Percentiles rank a stretch among this genome's conserved stretches.
phyloP scores from a whole-genome alignment of 2,113 vertebrate genomes.

The Hiodon tergisus region DNA sequence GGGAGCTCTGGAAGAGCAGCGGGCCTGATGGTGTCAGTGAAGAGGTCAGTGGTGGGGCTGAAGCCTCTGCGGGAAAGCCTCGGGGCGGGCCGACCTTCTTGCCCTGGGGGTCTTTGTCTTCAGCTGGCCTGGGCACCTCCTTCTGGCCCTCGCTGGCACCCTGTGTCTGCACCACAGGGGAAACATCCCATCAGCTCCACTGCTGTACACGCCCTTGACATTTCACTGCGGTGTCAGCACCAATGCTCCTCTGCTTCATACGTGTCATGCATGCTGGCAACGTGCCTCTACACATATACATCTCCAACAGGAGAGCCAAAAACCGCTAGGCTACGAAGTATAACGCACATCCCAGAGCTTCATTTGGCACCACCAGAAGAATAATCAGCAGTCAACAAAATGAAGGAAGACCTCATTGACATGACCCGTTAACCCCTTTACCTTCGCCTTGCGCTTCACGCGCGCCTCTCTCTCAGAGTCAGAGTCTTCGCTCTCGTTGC shows the following conservation, averaged over 20 bases:
- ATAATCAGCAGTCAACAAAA: too few species aligned
- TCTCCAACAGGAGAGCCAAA: too few species aligned
- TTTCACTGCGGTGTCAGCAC: too few species aligned
- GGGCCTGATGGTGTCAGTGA: constrained; percentile 75
- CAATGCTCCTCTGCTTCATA: too few species aligned
- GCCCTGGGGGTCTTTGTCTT: constrained; percentile 61
- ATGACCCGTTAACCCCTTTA: constrained; percentile 35
- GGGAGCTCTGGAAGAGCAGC: constrained; percentile 76
- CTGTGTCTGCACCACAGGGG: constrained; percentile 35
- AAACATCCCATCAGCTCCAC: constrained; percentile 21
- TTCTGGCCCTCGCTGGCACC: constrained; percentile 74
- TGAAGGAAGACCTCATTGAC: too few species aligned
- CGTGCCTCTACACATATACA: too few species aligned
- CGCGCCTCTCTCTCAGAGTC: constrained; percentile 73
- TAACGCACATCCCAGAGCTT: too few species aligned
- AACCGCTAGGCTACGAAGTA: too few species aligned
- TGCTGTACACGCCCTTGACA: too few species aligned
- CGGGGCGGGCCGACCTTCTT: constrained; percentile 71
- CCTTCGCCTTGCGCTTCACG: constrained; percentile 70
- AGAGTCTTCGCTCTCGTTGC: constrained; percentile 79
- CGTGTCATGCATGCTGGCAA: too few species aligned
- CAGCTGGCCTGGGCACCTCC: constrained; percentile 61
- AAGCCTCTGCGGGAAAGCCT: constrained; percentile 66
- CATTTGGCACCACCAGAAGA: too few species aligned
- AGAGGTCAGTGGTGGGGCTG: constrained; percentile 70